A percentile compares a stretch with the other conserved stretches of the same genome.
These are phyloP conservation scores for Standfussiana lucernea DNA, from an alignment of 2,888 invertebrate genomes.

Conservation along the genomic window DNA sequence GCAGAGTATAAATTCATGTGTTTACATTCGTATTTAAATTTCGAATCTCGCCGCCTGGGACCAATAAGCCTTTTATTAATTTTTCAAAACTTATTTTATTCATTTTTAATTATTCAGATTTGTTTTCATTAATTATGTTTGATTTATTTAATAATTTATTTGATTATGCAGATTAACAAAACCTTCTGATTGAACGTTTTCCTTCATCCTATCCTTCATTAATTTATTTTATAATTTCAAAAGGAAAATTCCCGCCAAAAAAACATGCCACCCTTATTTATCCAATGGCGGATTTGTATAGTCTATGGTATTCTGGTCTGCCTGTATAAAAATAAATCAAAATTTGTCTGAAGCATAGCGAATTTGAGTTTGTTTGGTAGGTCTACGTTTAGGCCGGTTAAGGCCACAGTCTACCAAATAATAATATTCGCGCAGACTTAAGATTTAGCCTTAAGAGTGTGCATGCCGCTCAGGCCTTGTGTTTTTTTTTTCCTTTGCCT, in stretches of 20 bases:
- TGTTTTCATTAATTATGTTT: conserved; percentile 24
- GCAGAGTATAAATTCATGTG: conserved; percentile 6
- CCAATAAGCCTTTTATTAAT: conserved; percentile 55
- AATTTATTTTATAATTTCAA: neutral
- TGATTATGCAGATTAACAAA: conserved; percentile 15
- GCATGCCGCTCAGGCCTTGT: too few species aligned
- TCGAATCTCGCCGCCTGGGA: conserved; percentile 7
- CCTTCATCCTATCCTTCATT: neutral
- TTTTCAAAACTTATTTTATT: conserved; percentile 46
- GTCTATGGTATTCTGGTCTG: neutral
- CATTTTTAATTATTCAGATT: conserved; percentile 34
- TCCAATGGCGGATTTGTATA: neutral
- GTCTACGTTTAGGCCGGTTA: too few species aligned
- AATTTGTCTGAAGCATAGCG: too few species aligned
- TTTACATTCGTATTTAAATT: conserved; percentile 24
- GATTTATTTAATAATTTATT: conserved; percentile 39
- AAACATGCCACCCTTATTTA: neutral
- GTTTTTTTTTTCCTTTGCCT: too few species aligned
- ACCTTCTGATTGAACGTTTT: neutral
- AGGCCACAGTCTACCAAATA: too few species aligned
- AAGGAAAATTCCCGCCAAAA: neutral
- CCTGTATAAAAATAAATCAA: too few species aligned
- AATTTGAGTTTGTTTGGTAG: too few species aligned
- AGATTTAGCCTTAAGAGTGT: too few species aligned
- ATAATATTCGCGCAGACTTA: too few species aligned